phyloP scores from a whole-genome alignment of 2,888 invertebrate genomes.

The Mellilla xanthometata region DNA sequence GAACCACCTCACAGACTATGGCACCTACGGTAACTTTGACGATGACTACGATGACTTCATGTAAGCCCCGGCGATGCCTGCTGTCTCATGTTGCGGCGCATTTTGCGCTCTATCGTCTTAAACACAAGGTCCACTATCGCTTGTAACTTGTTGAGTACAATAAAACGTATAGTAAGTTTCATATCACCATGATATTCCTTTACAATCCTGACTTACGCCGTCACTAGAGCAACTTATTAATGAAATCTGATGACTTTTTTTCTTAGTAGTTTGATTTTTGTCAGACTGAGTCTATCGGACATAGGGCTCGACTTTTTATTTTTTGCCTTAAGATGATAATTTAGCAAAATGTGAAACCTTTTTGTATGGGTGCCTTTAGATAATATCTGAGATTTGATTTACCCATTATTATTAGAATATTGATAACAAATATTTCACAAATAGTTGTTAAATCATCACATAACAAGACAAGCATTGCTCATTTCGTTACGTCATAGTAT shows the following conservation, averaged over 20 bases:
- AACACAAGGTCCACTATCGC: background rate
- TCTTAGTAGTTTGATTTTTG: too few species aligned
- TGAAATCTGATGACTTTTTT: too few species aligned
- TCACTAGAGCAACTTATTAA: too few species aligned
- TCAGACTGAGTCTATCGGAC: too few species aligned
- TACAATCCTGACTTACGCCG: too few species aligned
- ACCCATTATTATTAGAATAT: background rate
- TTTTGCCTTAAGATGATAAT: too few species aligned
- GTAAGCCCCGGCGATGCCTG: slow-evolving; percentile 69
- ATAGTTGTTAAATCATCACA: background rate
- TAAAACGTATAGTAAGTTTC: too few species aligned
- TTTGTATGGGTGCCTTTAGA: slow-evolving; percentile 26
- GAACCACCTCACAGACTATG: slow-evolving; percentile 86
- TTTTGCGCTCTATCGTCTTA: slow-evolving; percentile 3
- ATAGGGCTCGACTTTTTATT: too few species aligned
- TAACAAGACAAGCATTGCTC: too few species aligned
- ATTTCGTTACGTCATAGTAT: too few species aligned
- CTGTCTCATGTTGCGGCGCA: slow-evolving; percentile 11
- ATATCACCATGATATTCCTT: too few species aligned
- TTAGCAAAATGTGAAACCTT: background rate
- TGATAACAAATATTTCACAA: background rate
- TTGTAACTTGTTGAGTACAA: too few species aligned
- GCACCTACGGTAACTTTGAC: slow-evolving; percentile 85
- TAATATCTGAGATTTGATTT: background rate
- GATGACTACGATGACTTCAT: slow-evolving; percentile 91